Evolutionary conservation across 2,113 vertebrate species (phyloP).

Genomic region (Ellobius talpinus): DNA sequence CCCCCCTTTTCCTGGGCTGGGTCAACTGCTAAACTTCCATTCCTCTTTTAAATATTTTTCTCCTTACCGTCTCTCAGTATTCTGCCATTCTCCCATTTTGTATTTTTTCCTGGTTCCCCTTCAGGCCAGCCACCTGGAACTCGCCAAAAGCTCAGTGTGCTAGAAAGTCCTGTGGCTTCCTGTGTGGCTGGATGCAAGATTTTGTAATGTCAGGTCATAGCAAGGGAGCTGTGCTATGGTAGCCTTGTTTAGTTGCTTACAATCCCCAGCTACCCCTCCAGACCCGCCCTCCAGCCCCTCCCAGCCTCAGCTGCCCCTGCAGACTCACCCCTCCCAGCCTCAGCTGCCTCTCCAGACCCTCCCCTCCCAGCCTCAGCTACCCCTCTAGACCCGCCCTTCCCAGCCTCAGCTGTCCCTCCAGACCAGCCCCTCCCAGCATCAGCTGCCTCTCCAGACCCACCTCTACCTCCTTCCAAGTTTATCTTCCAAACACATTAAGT

Average conservation of each 20-base stretch:
- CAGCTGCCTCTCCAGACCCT: background rate
- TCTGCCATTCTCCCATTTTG: background rate
- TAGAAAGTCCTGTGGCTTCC: background rate
- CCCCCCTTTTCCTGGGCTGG: background rate
- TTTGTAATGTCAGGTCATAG: background rate
- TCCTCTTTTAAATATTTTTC: background rate
- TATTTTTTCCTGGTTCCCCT: background rate
- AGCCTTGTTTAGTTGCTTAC: no score
- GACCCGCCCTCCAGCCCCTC: background rate
- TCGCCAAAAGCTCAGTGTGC: background rate
- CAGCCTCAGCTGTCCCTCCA: background rate
- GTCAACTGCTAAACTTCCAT: background rate
- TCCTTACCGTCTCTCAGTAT: background rate
- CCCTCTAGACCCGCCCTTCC: background rate
- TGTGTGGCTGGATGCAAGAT: fast-evolving
- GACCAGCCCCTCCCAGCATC: background rate
- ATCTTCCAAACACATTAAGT: background rate
- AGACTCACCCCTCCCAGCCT: background rate
- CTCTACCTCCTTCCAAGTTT: background rate
- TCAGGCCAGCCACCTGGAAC: background rate
- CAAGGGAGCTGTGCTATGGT: background rate
- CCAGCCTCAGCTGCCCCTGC: background rate
- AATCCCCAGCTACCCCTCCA: background rate
- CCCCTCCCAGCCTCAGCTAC: background rate
- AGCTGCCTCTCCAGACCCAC: background rate